Percentiles rank a stretch among this genome's conserved stretches.
Evolutionary conservation across 2,797 vertebrate species (phyloP).

Genomic region (Decapterus maruadsi): DNA sequence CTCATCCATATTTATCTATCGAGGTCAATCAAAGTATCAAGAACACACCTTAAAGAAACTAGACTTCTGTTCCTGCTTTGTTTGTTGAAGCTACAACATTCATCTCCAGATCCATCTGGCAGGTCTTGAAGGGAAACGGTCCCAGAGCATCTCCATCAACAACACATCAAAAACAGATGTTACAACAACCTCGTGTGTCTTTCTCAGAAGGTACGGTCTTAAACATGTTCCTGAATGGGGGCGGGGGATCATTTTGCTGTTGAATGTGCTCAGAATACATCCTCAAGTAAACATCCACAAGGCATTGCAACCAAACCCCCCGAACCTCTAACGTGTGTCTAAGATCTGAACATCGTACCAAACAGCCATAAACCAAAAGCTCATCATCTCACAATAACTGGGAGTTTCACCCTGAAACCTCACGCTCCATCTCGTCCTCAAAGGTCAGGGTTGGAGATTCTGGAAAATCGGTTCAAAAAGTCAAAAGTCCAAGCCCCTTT

Average conservation of each 20-base stretch:
- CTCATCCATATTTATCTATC: neutral
- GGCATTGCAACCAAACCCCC: neutral
- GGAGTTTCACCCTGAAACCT: too few species aligned
- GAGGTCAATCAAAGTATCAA: neutral
- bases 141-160: neutral
- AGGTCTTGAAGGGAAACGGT: neutral
- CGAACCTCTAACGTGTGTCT: too few species aligned
- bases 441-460: too few species aligned
- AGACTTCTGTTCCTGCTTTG: neutral
- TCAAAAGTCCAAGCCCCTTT: too few species aligned
- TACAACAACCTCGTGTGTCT: neutral
- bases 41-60: neutral
- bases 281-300: neutral
- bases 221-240: neutral
- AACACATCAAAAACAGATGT: neutral
- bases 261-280: neutral
- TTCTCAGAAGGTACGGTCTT: neutral
- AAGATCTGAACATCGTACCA: too few species aligned
- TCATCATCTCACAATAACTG: too few species aligned
- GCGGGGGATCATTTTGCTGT: neutral
- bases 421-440: too few species aligned
- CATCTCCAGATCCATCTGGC: neutral
- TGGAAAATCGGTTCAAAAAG: too few species aligned
- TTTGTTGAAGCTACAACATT: neutral
- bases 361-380: too few species aligned